A percentile compares a stretch with the other conserved stretches of the same genome.
phyloP scores from a whole-genome alignment of 2,113 vertebrate genomes.

The Toxotes chatareus region DNA sequence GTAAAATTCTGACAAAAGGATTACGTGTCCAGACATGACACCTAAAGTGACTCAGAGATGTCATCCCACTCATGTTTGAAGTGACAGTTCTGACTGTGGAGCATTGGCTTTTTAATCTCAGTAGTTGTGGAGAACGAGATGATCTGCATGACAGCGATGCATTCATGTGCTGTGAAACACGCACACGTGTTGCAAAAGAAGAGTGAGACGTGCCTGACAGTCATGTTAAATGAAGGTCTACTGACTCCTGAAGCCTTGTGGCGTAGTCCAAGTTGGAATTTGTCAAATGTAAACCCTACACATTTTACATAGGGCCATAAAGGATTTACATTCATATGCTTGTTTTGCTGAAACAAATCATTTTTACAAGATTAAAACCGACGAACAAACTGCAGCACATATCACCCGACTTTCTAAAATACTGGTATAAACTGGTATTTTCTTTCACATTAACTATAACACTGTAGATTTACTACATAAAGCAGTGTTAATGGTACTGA shows the following conservation, averaged over 20 bases:
- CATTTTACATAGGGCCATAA: background rate
- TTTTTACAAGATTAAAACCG: no score
- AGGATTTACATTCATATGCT: background rate
- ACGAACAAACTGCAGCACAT: no score
- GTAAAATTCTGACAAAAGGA: conserved; percentile 19
- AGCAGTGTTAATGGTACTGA: background rate
- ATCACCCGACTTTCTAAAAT: no score
- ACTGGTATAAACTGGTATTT: background rate
- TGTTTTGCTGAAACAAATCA: no score
- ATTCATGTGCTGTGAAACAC: background rate
- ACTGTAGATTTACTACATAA: no score
- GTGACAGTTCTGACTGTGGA: conserved; percentile 15
- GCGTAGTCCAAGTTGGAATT: background rate
- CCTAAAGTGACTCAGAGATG: conserved; percentile 8
- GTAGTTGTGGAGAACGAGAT: conserved; percentile 25
- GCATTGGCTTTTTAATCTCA: conserved; percentile 25
- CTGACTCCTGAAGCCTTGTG: background rate
- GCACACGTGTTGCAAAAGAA: background rate
- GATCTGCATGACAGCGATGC: background rate
- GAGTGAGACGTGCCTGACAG: background rate
- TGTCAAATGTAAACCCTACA: background rate
- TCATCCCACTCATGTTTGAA: background rate
- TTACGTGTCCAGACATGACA: conserved; percentile 44
- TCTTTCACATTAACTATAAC: no score
- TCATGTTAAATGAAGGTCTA: background rate